Evolutionary conservation across 2,797 vertebrate species (phyloP), one percentile per base, ranked within the genome.

Genomic region (Betta splendens): DNA sequence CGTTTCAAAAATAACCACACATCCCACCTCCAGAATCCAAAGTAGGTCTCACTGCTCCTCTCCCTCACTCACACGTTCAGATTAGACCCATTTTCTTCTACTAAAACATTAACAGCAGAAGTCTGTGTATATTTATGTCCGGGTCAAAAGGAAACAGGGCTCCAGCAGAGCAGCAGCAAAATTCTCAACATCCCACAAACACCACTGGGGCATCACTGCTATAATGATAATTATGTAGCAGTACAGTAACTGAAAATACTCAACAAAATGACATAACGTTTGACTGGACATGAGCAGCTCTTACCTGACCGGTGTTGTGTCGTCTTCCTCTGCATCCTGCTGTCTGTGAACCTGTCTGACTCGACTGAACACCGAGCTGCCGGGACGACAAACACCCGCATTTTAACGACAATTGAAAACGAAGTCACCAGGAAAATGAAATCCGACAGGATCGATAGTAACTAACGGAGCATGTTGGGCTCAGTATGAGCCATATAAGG

Each of bases 291-390:
- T 0, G 23, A 26, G 16, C 16, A n/a, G 54, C 46, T 11, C 40
- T 88, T 83, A 94, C 97, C 95, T 95, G 84, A 90, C 75, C 0
- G 86, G 83, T 47, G 69, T 45, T 47, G 71, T 18, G 35, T 84
- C 72, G 38, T 84, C 89, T 11, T 85, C 88, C 72, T 50, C 84
- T 22, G 76, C 74, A 45, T 92, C 89, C 63, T 91, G 89, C 79
- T 93, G 94, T 33, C 89, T 88, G 74, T 68, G 92, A 38, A 87
- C 91, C 86, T 98, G 94, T 75, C 93, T 91, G 56, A 96, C 92
- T 5, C 92, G 93, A 70, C 90, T 93, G 80, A 97, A 95, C 69
- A 97, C 92, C 0, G 96, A 95, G 54, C 90, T 91, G 84, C 84
- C 48, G 77, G 77, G 51, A 56, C 55, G 60, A 1, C 33, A 37